Evolutionary conservation across 2,113 vertebrate species (phyloP), one percentile per base, ranked within the genome.

Genomic region (Limnothrissa miodon): DNA sequence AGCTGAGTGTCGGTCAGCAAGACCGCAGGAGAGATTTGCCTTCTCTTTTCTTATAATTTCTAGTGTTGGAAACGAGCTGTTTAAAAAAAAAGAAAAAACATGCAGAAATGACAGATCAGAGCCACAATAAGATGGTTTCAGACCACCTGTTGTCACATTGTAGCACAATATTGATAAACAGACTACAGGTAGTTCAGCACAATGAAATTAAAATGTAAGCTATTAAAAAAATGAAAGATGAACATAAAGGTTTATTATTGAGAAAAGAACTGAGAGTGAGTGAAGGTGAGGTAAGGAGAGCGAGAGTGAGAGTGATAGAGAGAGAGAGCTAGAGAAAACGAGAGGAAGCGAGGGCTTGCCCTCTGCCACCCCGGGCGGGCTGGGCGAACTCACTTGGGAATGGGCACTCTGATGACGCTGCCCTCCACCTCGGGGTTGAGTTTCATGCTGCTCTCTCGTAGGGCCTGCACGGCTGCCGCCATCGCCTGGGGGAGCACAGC

Each of bases 351-450:
- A 46, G 78, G 42, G 83, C 84, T 83, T 83, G 83, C n/a, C 78
- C 74, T 45, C 66, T 74, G 53, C 36, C 51, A 78, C 78, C 86
- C 80, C 36, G 53, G 5, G 46, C 11, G 81, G 87, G 70, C 5
- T 6, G 29, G 84, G 39, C 45, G 15, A 29, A 96, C 98, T 98
- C 94, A 99, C 98, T 95, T 97, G 78, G 98, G 98, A 91, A 98
- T 86, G 3, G 98, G 95, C 86, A 99, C 96, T 89, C 94, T 97
- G 93, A 99, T 97, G 91, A 99, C 87, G 0, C 91, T 94, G 88
- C 97, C 97, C 23, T 99, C 97, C 88, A 95, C 94, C 93, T 99
- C 97, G 51, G 98, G 98, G 94, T 98, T 99, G 89, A 99, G 94
- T 94, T 97, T 97, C 97, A 99, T 98, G 92, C 96, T 95, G 88